phyloP scores from a whole-genome alignment of 1,140 invertebrate genomes.

The Hyles euphorbiae region DNA sequence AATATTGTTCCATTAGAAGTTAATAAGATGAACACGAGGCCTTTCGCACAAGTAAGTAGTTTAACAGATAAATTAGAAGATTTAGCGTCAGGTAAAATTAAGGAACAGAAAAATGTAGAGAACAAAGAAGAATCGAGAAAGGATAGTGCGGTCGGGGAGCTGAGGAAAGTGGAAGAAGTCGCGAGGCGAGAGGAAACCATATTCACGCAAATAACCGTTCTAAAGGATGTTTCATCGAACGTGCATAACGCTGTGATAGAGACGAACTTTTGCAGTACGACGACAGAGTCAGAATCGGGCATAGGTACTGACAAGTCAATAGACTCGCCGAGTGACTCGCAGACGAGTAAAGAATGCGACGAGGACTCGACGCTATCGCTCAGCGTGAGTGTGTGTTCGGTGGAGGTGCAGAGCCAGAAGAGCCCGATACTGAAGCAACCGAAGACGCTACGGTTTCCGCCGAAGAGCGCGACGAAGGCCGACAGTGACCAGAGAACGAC shows the following conservation, averaged over 20 bases:
- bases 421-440: slow-evolving; percentile 85
- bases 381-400: slow-evolving; percentile 64
- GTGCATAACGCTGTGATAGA: slow-evolving; percentile 67
- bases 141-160: slow-evolving; percentile 26
- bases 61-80: slow-evolving; percentile 52
- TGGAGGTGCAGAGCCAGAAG: slow-evolving; percentile 62
- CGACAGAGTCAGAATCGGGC: slow-evolving; percentile 65
- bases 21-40: slow-evolving; percentile 59
- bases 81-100: slow-evolving; percentile 28
- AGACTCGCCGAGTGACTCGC: slow-evolving; percentile 69
- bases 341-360: slow-evolving; percentile 69
- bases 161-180: slow-evolving; percentile 59
- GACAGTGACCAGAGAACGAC: slow-evolving; percentile 47
- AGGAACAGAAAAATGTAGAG: slow-evolving; percentile 21
- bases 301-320: slow-evolving; percentile 70
- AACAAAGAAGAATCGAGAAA: slow-evolving; percentile 22
- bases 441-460: slow-evolving; percentile 86
- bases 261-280: slow-evolving; percentile 59
- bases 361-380: slow-evolving; percentile 69
- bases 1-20: slow-evolving; percentile 62
- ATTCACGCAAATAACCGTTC: slow-evolving; percentile 67
- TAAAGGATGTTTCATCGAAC: slow-evolving; percentile 65
- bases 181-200: slow-evolving; percentile 60
- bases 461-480: slow-evolving; percentile 48
- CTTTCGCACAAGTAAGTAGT: slow-evolving; percentile 65